Evolutionary conservation across 1,140 invertebrate species (phyloP).

Genomic region (Hycleus cichorii): DNA sequence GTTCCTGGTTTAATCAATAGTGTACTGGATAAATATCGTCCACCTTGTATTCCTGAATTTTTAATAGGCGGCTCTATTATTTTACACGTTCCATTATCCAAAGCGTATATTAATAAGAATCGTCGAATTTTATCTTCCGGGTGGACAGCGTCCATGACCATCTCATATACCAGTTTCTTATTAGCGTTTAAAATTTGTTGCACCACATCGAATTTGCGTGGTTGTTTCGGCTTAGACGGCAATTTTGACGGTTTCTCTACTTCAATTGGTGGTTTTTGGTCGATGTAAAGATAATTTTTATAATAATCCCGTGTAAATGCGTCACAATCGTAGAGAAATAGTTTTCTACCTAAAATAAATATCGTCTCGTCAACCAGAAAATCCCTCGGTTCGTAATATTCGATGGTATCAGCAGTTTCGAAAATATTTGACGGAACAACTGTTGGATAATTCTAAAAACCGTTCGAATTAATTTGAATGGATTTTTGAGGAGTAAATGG

Average conservation of each 20-base stretch:
- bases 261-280: constrained; percentile 34
- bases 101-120: constrained; percentile 59
- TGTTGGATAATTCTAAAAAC: constrained; percentile 29
- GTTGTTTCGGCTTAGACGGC: constrained; percentile 48
- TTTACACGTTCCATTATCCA: constrained; percentile 54
- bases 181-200: constrained; percentile 55
- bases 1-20: constrained; percentile 59
- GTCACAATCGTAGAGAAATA: constrained; percentile 75
- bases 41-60: constrained; percentile 62
- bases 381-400: constrained; percentile 70
- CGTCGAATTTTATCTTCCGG: constrained; percentile 57
- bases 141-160: constrained; percentile 57
- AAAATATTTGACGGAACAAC: constrained; percentile 46
- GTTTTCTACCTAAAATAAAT: constrained; percentile 58
- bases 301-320: constrained; percentile 67
- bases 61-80: constrained; percentile 53
- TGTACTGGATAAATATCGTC: constrained; percentile 62
- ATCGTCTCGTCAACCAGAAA: constrained; percentile 64
- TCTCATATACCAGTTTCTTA: constrained; percentile 51
- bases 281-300: constrained; percentile 34
- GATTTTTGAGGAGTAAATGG: too few species aligned
- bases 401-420: constrained; percentile 57
- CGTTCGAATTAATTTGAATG: too few species aligned
- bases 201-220: constrained; percentile 56
- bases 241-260: constrained; percentile 20